Evolutionary conservation across 1,140 invertebrate genomes (phyloP).

Genomic region (Trachymyrmex cornetzi): DNA sequence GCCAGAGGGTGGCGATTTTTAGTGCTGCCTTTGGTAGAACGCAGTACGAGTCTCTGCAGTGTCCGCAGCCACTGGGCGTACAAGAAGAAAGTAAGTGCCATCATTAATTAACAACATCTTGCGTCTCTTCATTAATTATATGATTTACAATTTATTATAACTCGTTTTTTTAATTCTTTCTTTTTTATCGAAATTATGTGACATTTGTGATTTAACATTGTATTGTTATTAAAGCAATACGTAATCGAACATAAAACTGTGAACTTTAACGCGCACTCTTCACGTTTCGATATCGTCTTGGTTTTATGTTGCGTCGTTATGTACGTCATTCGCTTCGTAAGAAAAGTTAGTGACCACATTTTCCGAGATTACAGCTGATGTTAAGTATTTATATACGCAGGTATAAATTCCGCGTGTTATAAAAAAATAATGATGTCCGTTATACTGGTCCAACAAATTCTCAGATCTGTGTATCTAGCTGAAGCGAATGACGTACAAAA

Average conservation of each 20-base stretch:
- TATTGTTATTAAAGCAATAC: slow-evolving; percentile 34
- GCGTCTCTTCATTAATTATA: background rate
- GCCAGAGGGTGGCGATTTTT: slow-evolving; percentile 95
- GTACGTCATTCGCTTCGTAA: slow-evolving; percentile 1
- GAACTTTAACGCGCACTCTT: background rate
- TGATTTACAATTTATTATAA: background rate
- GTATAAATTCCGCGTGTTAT: slow-evolving; percentile 45
- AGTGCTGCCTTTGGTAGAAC: slow-evolving; percentile 96
- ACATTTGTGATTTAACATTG: background rate
- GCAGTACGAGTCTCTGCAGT: slow-evolving; percentile 95
- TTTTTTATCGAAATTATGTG: background rate
- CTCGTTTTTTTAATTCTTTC: background rate
- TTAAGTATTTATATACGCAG: slow-evolving; percentile 52
- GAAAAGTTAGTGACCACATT: slow-evolving; percentile 47
- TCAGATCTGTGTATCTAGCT: too few relatives aligned
- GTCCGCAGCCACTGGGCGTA: slow-evolving; percentile 94
- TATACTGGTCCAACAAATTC: too few relatives aligned
- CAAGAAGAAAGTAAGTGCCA: slow-evolving; percentile 94
- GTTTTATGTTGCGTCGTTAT: slow-evolving; percentile 15
- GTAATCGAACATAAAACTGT: slow-evolving; percentile 35
- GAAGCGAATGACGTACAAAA: too few relatives aligned
- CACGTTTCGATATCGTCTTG: background rate
- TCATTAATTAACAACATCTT: slow-evolving; percentile 44
- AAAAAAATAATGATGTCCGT: slow-evolving; percentile 36
- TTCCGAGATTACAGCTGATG: slow-evolving; percentile 46